phyloP scores from a whole-genome alignment of 2,888 invertebrate genomes.

The Oscheius myriophilus region DNA sequence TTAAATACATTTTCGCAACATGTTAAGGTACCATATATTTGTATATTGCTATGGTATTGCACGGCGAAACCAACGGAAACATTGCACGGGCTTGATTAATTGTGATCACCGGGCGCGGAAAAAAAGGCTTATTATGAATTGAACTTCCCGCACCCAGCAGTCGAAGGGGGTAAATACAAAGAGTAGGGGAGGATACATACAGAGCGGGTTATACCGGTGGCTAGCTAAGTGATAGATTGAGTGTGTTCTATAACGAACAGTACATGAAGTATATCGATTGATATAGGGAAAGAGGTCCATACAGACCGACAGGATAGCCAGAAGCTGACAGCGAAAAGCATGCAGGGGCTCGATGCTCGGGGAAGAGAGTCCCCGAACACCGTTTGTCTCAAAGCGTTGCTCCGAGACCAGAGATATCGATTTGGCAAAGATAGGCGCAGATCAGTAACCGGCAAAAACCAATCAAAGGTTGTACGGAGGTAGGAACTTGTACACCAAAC shows the following conservation, averaged over 20 bases:
- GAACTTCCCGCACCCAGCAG: no score
- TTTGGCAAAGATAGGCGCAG: constrained; percentile 14
- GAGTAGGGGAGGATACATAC: constrained; percentile 2
- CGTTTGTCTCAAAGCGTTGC: not conserved
- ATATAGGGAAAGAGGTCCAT: constrained; percentile 56
- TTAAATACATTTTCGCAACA: constrained; percentile 13
- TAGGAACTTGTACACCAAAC: constrained; percentile 94
- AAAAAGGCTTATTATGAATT: no score
- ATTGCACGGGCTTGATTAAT: constrained; percentile 17
- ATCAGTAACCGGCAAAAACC: constrained; percentile 7
- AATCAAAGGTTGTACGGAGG: constrained; percentile 68
- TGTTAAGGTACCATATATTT: constrained; percentile 13
- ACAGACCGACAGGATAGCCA: constrained; percentile 46
- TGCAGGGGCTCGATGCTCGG: constrained; percentile 9
- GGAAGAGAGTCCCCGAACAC: not conserved
- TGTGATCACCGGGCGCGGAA: no score
- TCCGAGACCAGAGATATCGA: constrained; percentile 13
- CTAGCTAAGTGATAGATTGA: constrained; percentile 25
- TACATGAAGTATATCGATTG: constrained; percentile 56
- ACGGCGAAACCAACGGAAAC: not conserved
- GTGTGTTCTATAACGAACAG: constrained; percentile 63
- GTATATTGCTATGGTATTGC: constrained; percentile 16
- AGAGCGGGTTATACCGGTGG: constrained; percentile 19
- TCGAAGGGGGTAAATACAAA: not conserved
- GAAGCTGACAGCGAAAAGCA: constrained; percentile 35